Percentiles rank a stretch among this genome's conserved stretches.
Conservation (phyloP, 2,888 invertebrate genomes). For the Cerceris rybyensis region DNA sequence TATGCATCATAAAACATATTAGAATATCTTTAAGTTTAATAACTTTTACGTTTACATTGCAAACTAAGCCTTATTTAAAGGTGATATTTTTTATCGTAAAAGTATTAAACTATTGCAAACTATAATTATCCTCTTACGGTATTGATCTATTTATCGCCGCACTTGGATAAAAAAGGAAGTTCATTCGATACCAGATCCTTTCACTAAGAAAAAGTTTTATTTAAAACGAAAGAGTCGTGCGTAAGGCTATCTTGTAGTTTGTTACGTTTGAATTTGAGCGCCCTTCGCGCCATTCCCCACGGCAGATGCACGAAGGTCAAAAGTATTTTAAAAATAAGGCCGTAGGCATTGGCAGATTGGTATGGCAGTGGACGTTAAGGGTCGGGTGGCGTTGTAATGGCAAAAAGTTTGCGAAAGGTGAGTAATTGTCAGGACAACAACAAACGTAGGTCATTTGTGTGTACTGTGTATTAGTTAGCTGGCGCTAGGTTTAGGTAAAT, state of each 20-base stretch:
- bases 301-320: slow-evolving; percentile 81
- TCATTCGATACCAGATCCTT: neutral
- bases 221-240: neutral
- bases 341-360: slow-evolving; percentile 79
- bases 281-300: slow-evolving; percentile 76
- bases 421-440: slow-evolving; percentile 81
- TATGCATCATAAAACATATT: no score
- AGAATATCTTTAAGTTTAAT: no score
- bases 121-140: no score
- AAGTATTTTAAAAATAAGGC: slow-evolving; percentile 82
- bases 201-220: neutral
- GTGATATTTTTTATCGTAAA: neutral
- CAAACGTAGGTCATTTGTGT: slow-evolving; percentile 42
- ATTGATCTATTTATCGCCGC: neutral
- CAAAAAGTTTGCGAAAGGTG: slow-evolving; percentile 90
- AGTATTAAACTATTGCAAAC: neutral
- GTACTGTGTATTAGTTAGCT: slow-evolving; percentile 50
- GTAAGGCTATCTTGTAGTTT: slow-evolving; percentile 27
- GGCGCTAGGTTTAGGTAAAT: slow-evolving; percentile 60
- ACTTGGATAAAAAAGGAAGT: neutral
- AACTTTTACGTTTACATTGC: neutral
- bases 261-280: slow-evolving; percentile 75
- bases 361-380: slow-evolving; percentile 89
- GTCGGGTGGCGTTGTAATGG: slow-evolving; percentile 91
- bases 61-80: neutral